phyloP scores from a whole-genome alignment of 2,888 invertebrate species.

The Ichneumoninae sp. region DNA sequence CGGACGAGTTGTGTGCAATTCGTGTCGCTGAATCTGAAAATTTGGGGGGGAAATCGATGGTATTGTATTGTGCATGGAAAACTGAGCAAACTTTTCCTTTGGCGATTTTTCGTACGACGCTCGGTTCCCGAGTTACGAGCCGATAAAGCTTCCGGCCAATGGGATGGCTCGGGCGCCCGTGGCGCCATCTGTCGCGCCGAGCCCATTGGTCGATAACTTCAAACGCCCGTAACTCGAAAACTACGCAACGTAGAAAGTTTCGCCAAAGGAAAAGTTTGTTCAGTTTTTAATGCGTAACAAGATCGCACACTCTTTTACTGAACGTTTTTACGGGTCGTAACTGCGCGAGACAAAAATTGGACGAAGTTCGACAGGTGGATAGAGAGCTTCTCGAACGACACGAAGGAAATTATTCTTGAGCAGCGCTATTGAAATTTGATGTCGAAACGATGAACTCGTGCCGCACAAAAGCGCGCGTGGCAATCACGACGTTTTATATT shows the following conservation, averaged over 20 bases:
- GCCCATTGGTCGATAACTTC: not conserved
- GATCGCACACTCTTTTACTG: not conserved
- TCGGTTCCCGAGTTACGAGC: constrained; percentile 1
- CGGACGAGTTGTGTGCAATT: not conserved
- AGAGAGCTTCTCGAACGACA: no score
- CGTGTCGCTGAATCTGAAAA: not conserved
- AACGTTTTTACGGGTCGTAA: not conserved
- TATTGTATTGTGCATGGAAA: not conserved
- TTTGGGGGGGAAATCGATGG: not conserved
- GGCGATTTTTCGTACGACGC: not conserved
- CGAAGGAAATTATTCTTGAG: no score
- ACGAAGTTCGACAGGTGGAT: no score
- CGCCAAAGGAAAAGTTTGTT: not conserved
- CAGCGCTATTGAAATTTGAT: not conserved
- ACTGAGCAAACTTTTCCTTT: not conserved
- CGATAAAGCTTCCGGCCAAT: not conserved
- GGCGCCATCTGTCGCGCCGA: not conserved
- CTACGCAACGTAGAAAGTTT: not conserved
- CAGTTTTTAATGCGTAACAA: not conserved
- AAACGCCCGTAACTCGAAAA: constrained; percentile 7
- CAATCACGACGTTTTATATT: not conserved
- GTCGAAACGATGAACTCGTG: not conserved
- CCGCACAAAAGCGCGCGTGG: not conserved
- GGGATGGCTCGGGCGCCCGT: not conserved
- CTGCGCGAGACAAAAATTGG: not conserved